Conservation (phyloP, 2,113 vertebrate species). For the Hippocampus mohnikei region DNA sequence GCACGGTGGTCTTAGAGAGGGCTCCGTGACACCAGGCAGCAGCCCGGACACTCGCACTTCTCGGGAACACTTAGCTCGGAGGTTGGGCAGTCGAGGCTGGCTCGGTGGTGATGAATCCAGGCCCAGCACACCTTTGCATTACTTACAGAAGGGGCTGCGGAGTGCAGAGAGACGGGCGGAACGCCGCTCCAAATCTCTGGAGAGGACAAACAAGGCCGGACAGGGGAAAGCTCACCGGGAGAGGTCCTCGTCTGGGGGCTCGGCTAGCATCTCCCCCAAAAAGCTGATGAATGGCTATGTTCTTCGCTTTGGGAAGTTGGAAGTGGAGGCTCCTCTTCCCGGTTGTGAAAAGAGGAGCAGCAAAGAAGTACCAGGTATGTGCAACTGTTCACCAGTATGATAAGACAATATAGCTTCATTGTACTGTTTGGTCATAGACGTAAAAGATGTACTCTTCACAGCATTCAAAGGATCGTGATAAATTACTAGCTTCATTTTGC, state of each 20-base stretch:
- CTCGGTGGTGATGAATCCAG: constrained; percentile 52
- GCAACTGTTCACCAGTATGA: background rate
- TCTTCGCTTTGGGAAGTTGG: constrained; percentile 66
- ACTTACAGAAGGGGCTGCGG: constrained; percentile 52
- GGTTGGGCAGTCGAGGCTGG: constrained; percentile 54
- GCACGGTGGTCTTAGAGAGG: constrained; percentile 37
- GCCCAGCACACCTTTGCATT: constrained; percentile 55
- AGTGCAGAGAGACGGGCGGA: constrained; percentile 54
- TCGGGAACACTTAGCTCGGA: constrained; percentile 53
- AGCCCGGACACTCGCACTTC: constrained; percentile 48
- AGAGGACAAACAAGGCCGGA: constrained; percentile 68
- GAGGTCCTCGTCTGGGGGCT: constrained; percentile 67
- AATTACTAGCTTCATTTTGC: background rate
- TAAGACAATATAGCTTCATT: too few species aligned
- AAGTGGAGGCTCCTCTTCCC: constrained; percentile 61
- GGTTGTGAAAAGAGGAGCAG: constrained; percentile 59
- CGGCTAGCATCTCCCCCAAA: constrained; percentile 55
- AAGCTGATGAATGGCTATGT: constrained; percentile 73
- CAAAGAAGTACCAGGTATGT: constrained; percentile 73
- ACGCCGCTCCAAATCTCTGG: constrained; percentile 75
- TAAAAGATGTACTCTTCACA: background rate
- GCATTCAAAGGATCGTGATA: background rate
- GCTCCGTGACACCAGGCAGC: constrained; percentile 41
- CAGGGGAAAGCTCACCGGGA: constrained; percentile 68
- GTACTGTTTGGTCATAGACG: background rate